Base-by-base conservation (phyloP, 1,140 invertebrate species). In the Lordiphosa collinella region DNA sequence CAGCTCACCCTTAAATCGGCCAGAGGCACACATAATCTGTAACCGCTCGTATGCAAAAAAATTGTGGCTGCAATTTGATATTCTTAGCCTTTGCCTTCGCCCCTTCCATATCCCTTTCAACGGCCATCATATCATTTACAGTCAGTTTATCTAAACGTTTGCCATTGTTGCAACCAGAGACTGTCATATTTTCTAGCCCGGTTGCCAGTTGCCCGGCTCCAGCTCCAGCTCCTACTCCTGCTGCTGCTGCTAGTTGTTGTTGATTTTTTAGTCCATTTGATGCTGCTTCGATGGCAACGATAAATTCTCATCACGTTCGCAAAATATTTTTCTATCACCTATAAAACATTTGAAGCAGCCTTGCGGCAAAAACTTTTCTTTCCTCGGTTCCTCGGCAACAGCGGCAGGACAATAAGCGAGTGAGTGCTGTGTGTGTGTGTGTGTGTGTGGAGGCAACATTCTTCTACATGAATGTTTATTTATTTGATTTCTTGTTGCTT, bases 281-380 rank as follows among this genome's bases (percentile, higher is more conserved):
- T 63, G 73, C 50, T 55, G 70, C 43, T 55, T 60, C 70, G 51
- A 66, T 62, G 58, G 59, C 76, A 82, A 55, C 65, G 53, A 80
- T 80, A 80, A 80, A 80, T 80, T 80, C 76, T 66, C 75, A 80
- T 80, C 75, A 80, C 75, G 75, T 82, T 82, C 79, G 65, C 65
- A 82, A 84, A 80, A 80, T 80, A 80, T 80, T 80, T 82, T 80
- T 84, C 76, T 75, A 80, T 80, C 75, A 80, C 75, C 75, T 80
- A 80, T 80, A 80, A 80, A 84, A 80, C 75, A 80, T 82, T 82
- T 80, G 62, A 76, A 63, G 62, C 67, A 59, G 73, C 62, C 73
- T 64, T 62, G 62, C 48, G 73, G 73, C 73, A 78, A 55, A 63
- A 78, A 75, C 55, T 65, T 78, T 78, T 49, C 25, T 44, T 43